Conservation (phyloP, 2,888 invertebrate species). For the Acrobasis repandana region DNA sequence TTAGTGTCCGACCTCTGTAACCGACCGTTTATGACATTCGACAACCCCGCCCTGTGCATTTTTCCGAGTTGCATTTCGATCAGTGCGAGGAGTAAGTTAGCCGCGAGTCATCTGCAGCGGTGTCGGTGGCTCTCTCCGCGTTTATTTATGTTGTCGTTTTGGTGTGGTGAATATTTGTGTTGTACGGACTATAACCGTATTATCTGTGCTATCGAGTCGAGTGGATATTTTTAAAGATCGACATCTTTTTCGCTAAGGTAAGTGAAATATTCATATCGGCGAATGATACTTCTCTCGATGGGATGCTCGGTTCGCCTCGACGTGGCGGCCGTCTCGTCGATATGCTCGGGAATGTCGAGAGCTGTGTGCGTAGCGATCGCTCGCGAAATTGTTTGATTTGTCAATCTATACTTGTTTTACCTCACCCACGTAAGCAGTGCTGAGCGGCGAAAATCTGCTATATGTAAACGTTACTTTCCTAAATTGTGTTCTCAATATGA, state of each 20-base stretch:
- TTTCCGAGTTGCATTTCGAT: conserved; percentile 72
- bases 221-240: conserved; percentile 77
- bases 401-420: conserved; percentile 17
- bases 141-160: conserved; percentile 82
- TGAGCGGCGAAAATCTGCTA: conserved; percentile 10
- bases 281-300: conserved; percentile 47
- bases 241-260: conserved; percentile 68
- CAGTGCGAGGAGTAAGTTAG: conserved; percentile 68
- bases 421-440: conserved; percentile 15
- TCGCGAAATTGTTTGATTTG: conserved; percentile 32
- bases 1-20: conserved; percentile 76
- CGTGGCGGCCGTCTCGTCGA: conserved; percentile 68
- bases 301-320: conserved; percentile 60
- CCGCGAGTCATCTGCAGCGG: conserved; percentile 56
- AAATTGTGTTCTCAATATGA: conserved; percentile 38
- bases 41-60: conserved; percentile 82
- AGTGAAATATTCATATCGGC: conserved; percentile 59
- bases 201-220: conserved; percentile 76
- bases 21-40: conserved; percentile 78
- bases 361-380: conserved; percentile 39
- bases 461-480: conserved; percentile 14
- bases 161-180: conserved; percentile 82
- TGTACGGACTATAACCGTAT: conserved; percentile 80
- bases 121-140: conserved; percentile 64
- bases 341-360: conserved; percentile 58